Percentiles rank a stretch among this genome's conserved stretches.
phyloP scores from a whole-genome alignment of 2,113 vertebrate genomes.

The Aythya baeri region DNA sequence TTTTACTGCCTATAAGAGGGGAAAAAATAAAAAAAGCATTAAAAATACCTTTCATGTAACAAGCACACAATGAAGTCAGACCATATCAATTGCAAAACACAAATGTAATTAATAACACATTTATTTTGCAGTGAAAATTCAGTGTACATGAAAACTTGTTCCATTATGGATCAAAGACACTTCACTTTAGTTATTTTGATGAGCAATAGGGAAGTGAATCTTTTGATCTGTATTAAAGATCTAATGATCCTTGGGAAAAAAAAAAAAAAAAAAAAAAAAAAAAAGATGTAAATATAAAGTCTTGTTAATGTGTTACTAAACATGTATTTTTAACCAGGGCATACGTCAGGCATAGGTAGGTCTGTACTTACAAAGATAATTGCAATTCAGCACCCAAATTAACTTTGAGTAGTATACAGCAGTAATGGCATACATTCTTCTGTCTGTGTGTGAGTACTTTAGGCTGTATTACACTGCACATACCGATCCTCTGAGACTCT shows the following conservation, averaged over 20 bases:
- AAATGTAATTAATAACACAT: not conserved
- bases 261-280: not conserved
- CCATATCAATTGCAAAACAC: not conserved
- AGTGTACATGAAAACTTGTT: not conserved
- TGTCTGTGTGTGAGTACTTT: accelerated
- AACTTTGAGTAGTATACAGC: not conserved
- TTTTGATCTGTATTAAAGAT: not conserved
- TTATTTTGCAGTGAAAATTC: slow-evolving; percentile 4
- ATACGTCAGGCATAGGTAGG: not conserved
- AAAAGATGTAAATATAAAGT: not conserved
- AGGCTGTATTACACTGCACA: not conserved
- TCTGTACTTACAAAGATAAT: not conserved
- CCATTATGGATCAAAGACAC: not conserved
- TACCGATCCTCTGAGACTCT: not conserved
- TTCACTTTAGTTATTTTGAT: not conserved
- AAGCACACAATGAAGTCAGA: slow-evolving; percentile 36
- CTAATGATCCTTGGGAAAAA: not conserved
- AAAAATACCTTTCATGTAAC: slow-evolving; percentile 47
- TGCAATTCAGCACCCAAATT: not conserved
- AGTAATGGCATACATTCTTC: no score
- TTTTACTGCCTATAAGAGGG: not conserved
- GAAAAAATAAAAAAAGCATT: not conserved
- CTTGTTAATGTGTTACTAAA: not conserved
- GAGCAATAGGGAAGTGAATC: not conserved
- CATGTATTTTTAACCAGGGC: not conserved